Conservation (phyloP, 2,888 invertebrate genomes). For the Epirrhoe tristata region DNA sequence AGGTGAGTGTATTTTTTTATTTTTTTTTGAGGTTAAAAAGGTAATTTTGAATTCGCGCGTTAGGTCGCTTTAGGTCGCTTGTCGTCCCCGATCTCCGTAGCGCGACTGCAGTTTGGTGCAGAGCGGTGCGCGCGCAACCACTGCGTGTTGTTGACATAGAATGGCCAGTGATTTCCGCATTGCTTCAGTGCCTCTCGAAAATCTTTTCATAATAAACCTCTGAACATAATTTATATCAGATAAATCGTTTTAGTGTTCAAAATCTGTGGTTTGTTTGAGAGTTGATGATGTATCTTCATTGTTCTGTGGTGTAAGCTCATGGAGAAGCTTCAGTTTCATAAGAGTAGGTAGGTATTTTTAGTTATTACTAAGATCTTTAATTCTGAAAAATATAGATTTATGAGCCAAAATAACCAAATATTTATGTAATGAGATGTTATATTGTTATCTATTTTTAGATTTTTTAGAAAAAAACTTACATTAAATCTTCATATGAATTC, state of each 20-base stretch:
- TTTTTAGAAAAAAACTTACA: too few species aligned
- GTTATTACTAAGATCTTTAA: neutral
- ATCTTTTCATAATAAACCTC: conserved; percentile 3
- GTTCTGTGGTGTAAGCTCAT: neutral
- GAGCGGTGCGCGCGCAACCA: conserved; percentile 49
- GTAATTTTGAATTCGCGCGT: neutral
- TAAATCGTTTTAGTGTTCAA: neutral
- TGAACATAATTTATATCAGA: neutral
- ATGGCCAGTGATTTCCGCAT: conserved; percentile 18
- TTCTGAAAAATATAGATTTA: neutral
- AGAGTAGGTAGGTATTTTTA: conserved; percentile 15
- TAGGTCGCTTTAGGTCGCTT: neutral
- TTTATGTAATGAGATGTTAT: neutral
- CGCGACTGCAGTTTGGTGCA: conserved; percentile 57
- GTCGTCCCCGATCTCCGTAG: conserved; percentile 12
- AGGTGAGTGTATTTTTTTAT: neutral
- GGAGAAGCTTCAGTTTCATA: conserved; percentile 5
- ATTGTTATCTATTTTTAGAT: neutral
- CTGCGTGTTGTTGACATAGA: conserved; percentile 45
- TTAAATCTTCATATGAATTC: too few species aligned
- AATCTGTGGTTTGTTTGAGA: neutral
- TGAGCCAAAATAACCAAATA: neutral
- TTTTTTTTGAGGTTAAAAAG: neutral
- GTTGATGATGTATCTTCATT: conserved; percentile 1
- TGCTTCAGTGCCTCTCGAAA: conserved; percentile 12